Percentiles rank a stretch among this genome's conserved stretches.
phyloP scores from a whole-genome alignment of 92 coral and sea anemone species.

The Pocillopora meandrina region DNA sequence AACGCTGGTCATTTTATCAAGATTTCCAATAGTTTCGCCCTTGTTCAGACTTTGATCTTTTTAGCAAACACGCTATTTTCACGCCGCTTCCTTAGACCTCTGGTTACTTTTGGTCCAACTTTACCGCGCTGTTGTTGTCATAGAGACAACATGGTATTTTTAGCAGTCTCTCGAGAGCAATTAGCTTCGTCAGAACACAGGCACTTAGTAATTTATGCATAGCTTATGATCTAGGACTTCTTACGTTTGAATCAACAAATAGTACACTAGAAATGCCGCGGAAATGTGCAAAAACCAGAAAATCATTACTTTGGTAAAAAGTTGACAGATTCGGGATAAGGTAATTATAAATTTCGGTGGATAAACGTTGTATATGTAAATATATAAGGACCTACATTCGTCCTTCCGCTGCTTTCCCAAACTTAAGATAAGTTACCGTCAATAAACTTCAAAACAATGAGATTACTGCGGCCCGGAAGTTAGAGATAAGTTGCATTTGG shows the following conservation, averaged over 20 bases:
- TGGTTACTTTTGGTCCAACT: not conserved
- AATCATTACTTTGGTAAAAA: not conserved
- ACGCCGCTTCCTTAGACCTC: not conserved
- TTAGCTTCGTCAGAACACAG: not conserved
- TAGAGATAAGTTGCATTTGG: slow-evolving; percentile 3
- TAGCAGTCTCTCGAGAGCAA: slow-evolving; percentile 31
- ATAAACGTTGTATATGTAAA: not conserved
- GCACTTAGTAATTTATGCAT: slow-evolving; percentile 31
- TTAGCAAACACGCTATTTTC: not conserved
- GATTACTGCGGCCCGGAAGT: slow-evolving; percentile 22
- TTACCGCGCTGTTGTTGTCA: not conserved
- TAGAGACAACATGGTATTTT: slow-evolving; percentile 25
- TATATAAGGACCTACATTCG: not conserved
- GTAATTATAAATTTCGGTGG: not conserved
- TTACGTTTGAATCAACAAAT: slow-evolving; percentile 11
- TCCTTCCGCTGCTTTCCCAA: not conserved
- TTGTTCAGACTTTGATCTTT: not conserved
- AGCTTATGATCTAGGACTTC: slow-evolving; percentile 23
- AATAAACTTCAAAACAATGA: slow-evolving; percentile 10
- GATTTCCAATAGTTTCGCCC: not conserved
- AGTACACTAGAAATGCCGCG: slow-evolving; percentile 12
- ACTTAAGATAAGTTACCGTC: not conserved
- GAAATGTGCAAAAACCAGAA: not conserved
- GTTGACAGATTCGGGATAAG: not conserved
- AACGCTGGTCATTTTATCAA: not conserved